Evolutionary conservation across 1,140 invertebrate genomes (phyloP).

Genomic region (Neotoxoptera formosana): DNA sequence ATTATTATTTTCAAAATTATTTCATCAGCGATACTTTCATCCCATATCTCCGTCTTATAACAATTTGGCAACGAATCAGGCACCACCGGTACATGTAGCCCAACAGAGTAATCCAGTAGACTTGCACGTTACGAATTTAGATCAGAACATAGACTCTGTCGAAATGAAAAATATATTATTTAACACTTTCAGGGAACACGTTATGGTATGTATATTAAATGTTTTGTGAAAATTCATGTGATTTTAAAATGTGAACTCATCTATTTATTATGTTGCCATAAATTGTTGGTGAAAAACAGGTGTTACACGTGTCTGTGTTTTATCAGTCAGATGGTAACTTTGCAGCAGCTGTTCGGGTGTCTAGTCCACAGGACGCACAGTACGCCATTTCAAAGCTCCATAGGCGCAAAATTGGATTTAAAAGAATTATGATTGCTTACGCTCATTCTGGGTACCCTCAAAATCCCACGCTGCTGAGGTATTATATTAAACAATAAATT

Average conservation of each 20-base stretch:
- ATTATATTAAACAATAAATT: neutral
- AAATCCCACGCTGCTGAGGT: conserved; percentile 73
- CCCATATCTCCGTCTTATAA: conserved; percentile 59
- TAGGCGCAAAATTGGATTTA: conserved; percentile 81
- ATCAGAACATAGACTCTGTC: conserved; percentile 75
- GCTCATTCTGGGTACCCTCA: conserved; percentile 69
- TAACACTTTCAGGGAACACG: conserved; percentile 51
- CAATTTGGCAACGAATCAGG: conserved; percentile 45
- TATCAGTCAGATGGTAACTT: conserved; percentile 75
- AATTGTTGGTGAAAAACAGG: conserved; percentile 64
- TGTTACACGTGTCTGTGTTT: conserved; percentile 72
- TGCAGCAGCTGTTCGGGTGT: conserved; percentile 73
- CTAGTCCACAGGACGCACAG: conserved; percentile 75
- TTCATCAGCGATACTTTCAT: conserved; percentile 61
- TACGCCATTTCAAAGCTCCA: conserved; percentile 85
- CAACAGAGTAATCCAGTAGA: conserved; percentile 67
- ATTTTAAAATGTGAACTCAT: neutral
- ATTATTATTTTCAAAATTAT: conserved; percentile 39
- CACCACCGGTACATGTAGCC: neutral
- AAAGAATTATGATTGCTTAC: conserved; percentile 81
- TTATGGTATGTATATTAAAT: conserved; percentile 33
- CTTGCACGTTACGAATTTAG: conserved; percentile 78
- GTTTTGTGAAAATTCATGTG: neutral
- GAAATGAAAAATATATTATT: conserved; percentile 68
- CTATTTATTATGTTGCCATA: neutral